Conservation (phyloP, 1,140 invertebrate genomes). For the Penaeus indicus region DNA sequence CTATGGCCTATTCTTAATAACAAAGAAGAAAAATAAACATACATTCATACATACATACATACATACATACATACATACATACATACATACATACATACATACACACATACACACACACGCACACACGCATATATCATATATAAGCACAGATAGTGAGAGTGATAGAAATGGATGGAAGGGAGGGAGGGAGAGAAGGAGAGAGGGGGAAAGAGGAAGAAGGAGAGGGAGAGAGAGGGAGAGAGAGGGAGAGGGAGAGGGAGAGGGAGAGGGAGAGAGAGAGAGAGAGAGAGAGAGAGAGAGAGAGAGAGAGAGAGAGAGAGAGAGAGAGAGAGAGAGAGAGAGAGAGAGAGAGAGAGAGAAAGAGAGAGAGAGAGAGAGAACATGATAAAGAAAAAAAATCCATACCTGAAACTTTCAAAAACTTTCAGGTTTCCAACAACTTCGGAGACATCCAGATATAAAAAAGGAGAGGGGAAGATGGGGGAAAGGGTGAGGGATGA, state of each 20-base stretch:
- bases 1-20: too few species aligned
- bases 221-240: background rate
- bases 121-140: background rate
- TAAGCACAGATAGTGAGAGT: background rate
- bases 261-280: background rate
- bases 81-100: conserved; percentile 24
- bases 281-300: background rate
- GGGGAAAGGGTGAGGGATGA: too few species aligned
- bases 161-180: background rate
- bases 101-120: background rate
- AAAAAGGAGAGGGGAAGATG: too few species aligned
- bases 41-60: too few species aligned
- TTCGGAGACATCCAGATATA: too few species aligned
- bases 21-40: too few species aligned
- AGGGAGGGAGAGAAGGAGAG: background rate
- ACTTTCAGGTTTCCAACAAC: too few species aligned
- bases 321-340: background rate
- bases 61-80: background rate
- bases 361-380: too few species aligned
- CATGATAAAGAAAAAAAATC: too few species aligned
- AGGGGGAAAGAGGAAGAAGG: background rate
- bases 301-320: conserved; percentile 8
- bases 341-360: background rate
- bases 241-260: background rate
- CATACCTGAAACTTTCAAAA: too few species aligned